These are phyloP conservation scores for Podabrus alpinus DNA, from an alignment of 2,888 invertebrate genomes.

Conservation along the genomic window DNA sequence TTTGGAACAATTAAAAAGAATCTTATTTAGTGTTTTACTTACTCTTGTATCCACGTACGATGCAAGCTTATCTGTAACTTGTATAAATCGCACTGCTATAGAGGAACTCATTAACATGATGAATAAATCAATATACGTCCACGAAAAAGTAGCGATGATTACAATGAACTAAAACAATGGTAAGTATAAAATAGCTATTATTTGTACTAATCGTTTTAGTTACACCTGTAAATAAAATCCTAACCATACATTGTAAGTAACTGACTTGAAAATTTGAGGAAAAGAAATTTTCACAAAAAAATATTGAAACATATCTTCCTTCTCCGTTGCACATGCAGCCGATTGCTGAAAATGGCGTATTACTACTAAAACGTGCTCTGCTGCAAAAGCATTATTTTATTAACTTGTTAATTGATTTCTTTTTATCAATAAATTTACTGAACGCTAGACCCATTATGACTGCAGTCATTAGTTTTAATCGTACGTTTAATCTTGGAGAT, in stretches of 20 bases:
- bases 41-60: constrained; percentile 9
- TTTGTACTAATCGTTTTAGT: background rate
- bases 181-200: background rate
- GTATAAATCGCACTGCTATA: constrained; percentile 66
- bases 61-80: constrained; percentile 44
- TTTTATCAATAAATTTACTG: background rate
- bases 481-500: constrained; percentile 15
- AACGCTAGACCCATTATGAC: constrained; percentile 12
- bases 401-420: background rate
- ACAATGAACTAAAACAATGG: constrained; percentile 52
- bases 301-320: constrained; percentile 9
- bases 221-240: constrained; percentile 50
- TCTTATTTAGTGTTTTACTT: background rate
- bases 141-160: constrained; percentile 66
- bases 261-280: constrained; percentile 58
- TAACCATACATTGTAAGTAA: constrained; percentile 55
- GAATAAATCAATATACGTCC: constrained; percentile 76
- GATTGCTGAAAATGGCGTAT: constrained; percentile 1
- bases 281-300: constrained; percentile 39
- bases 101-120: constrained; percentile 75
- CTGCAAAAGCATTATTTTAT: constrained; percentile 21
- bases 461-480: constrained; percentile 20
- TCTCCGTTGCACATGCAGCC: background rate
- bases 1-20: background rate
- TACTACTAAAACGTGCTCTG: constrained; percentile 31